phyloP scores from a whole-genome alignment of 2,888 invertebrate species.

The Hirtodrosophila alboralis region DNA sequence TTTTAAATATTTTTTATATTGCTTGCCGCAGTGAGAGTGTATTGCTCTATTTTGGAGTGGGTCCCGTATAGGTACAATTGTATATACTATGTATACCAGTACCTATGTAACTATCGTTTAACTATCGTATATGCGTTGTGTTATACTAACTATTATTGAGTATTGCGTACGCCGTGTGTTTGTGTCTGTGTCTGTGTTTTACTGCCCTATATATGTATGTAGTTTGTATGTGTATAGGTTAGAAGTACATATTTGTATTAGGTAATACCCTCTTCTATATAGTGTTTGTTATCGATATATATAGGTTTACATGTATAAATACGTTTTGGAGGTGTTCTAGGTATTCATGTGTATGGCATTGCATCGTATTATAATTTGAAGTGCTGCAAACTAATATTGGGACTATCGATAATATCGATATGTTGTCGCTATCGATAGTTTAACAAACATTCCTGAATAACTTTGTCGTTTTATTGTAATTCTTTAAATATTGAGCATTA shows the following conservation, averaged over 20 bases:
- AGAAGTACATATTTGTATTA: neutral
- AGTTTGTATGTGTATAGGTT: conserved; percentile 1
- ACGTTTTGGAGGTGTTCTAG: conserved; percentile 8
- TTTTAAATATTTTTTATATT: too few species aligned
- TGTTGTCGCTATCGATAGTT: too few species aligned
- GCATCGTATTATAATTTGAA: conserved; percentile 14
- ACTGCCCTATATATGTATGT: conserved; percentile 1
- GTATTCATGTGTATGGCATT: conserved; percentile 7
- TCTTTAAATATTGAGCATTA: too few species aligned
- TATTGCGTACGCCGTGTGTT: conserved; percentile 33
- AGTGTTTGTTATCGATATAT: too few species aligned
- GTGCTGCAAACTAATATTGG: too few species aligned
- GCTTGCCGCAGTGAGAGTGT: conserved; percentile 65
- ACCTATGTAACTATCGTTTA: conserved; percentile 39
- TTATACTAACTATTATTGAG: conserved; percentile 29
- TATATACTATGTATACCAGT: conserved; percentile 29
- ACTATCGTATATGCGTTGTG: conserved; percentile 37
- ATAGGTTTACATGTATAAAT: too few species aligned
- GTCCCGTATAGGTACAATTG: conserved; percentile 65
- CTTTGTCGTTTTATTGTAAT: too few species aligned
- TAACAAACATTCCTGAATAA: too few species aligned
- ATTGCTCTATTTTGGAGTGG: conserved; percentile 67
- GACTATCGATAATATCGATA: neutral
- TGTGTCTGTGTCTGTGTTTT: too few species aligned
- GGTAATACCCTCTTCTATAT: conserved; percentile 39